Percentiles rank a stretch among this genome's conserved stretches.
Evolutionary conservation across 1,140 invertebrate species (phyloP).

Genomic region (Heliconius himera): DNA sequence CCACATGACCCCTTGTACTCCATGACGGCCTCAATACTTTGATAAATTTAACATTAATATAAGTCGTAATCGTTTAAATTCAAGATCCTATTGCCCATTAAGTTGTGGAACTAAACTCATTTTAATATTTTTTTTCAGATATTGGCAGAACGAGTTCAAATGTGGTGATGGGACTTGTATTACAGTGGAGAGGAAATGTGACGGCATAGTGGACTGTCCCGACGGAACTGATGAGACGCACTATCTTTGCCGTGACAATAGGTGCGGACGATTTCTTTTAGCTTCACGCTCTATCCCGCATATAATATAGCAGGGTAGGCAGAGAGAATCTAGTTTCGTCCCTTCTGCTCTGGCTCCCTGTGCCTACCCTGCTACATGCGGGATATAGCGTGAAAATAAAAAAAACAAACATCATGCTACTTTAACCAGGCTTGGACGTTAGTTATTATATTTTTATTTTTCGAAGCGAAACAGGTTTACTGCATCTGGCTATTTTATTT

Average conservation of each 20-base stretch:
- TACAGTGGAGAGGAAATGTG: slow-evolving; percentile 76
- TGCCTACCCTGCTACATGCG: no score
- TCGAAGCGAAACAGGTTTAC: no score
- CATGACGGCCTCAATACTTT: no score
- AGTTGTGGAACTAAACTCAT: background rate
- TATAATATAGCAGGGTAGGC: background rate
- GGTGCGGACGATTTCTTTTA: background rate
- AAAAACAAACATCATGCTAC: no score
- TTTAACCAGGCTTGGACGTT: no score
- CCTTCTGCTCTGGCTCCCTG: no score
- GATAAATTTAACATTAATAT: background rate
- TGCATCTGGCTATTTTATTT: no score
- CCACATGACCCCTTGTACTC: no score
- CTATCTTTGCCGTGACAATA: slow-evolving; percentile 67
- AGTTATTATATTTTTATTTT: no score
- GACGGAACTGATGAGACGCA: slow-evolving; percentile 84
- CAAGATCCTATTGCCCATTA: background rate
- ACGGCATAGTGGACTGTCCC: slow-evolving; percentile 64
- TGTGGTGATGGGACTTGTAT: slow-evolving; percentile 85
- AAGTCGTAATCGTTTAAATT: background rate
- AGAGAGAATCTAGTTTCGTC: background rate
- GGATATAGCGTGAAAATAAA: no score
- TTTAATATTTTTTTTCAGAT: background rate
- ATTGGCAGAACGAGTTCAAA: slow-evolving; percentile 51
- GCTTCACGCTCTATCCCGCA: background rate